These are phyloP conservation scores for Equus quagga DNA, from an alignment of 2,113 vertebrate species.

Conservation along the genomic window DNA sequence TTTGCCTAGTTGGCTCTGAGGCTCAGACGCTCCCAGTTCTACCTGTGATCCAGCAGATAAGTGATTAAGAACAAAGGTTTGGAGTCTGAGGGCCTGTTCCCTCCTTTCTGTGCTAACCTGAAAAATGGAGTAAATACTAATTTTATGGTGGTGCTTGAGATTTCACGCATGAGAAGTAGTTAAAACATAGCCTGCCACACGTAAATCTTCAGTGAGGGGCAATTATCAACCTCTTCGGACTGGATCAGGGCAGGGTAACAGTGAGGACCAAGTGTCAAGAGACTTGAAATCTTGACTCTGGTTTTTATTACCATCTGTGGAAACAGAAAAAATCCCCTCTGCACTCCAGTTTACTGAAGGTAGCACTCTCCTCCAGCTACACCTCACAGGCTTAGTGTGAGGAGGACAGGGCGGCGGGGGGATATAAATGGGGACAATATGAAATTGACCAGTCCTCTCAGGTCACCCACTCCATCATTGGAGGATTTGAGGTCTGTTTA, in stretches of 20 bases:
- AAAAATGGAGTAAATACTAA: constrained; percentile 38
- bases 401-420: background rate
- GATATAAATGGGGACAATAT: background rate
- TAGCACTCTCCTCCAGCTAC: background rate
- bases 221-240: constrained; percentile 47
- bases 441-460: background rate
- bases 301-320: constrained; percentile 37
- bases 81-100: too few relatives aligned
- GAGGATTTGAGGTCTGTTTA: background rate
- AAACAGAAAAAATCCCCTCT: background rate
- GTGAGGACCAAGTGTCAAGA: background rate
- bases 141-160: constrained; percentile 50
- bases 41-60: background rate
- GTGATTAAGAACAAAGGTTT: background rate
- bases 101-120: background rate
- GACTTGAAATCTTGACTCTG: background rate
- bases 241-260: background rate
- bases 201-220: background rate
- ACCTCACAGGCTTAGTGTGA: background rate
- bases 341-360: background rate
- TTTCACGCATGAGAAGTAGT: constrained; percentile 58
- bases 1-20: background rate
- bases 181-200: constrained; percentile 3
- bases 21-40: background rate
- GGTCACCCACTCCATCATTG: background rate